These are phyloP conservation scores for Gisinianus flammeolus DNA, from an alignment of 2,888 invertebrate genomes.

Conservation along the genomic window DNA sequence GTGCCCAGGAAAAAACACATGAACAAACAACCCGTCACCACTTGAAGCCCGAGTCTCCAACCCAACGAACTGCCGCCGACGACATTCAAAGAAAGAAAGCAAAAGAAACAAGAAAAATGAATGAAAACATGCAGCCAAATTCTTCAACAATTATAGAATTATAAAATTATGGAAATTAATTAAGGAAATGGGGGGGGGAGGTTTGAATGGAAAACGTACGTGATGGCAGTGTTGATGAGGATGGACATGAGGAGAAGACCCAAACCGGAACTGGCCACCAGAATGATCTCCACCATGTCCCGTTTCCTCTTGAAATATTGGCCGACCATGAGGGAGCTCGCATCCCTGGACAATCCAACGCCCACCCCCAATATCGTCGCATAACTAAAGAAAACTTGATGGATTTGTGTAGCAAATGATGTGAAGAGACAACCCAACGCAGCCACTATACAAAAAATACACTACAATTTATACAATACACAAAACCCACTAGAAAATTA, in stretches of 20 bases:
- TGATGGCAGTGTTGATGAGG: slow-evolving; percentile 51
- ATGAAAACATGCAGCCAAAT: not conserved
- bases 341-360: slow-evolving; percentile 83
- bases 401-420: slow-evolving; percentile 85
- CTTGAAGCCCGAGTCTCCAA: slow-evolving; percentile 83
- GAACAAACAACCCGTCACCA: slow-evolving; percentile 82
- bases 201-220: too few species aligned
- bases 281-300: slow-evolving; percentile 86
- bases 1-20: slow-evolving; percentile 83
- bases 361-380: slow-evolving; percentile 74
- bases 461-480: too few species aligned
- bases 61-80: slow-evolving; percentile 70
- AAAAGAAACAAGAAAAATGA: slow-evolving; percentile 1
- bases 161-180: not conserved
- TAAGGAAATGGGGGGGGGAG: not conserved
- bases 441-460: too few species aligned
- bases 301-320: slow-evolving; percentile 85
- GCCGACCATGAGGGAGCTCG: slow-evolving; percentile 86
- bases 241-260: slow-evolving; percentile 65
- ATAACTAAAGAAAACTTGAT: slow-evolving; percentile 87
- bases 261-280: slow-evolving; percentile 82
- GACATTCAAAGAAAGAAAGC: not conserved
- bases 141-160: not conserved
- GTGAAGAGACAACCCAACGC: slow-evolving; percentile 87
- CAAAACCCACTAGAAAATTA: slow-evolving; percentile 86